Percentiles rank a stretch among this genome's conserved stretches.
Conservation (phyloP, 2,113 vertebrate species). For the Brienomyrus longianalis region DNA sequence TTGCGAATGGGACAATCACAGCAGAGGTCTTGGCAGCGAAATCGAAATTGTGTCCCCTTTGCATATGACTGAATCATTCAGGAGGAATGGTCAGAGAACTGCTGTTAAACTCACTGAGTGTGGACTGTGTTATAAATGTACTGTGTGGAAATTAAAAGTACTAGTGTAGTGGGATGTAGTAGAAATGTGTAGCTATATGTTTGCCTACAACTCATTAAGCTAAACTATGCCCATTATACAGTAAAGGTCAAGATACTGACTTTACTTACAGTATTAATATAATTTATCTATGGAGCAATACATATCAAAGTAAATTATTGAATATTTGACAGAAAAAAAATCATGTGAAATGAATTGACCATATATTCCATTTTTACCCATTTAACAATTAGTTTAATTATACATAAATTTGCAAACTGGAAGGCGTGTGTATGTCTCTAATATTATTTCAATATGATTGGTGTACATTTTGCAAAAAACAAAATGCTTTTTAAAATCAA, state of each 20-base stretch:
- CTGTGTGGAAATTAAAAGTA: not conserved
- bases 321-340: conserved; percentile 3
- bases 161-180: not conserved
- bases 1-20: not conserved
- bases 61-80: not conserved
- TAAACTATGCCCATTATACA: not conserved
- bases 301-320: not conserved
- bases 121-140: not conserved
- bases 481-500: conserved; percentile 25
- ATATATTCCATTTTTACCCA: conserved; percentile 34
- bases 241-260: not conserved
- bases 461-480: conserved; percentile 34
- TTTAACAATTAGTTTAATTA: conserved; percentile 44
- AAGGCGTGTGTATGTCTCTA: conserved; percentile 41
- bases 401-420: conserved; percentile 30
- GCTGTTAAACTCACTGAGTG: not conserved
- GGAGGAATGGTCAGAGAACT: not conserved
- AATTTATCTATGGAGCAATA: not conserved
- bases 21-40: not conserved
- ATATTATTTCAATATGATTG: conserved; percentile 50
- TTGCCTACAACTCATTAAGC: not conserved
- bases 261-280: not conserved
- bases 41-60: not conserved
- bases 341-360: conserved; percentile 17
- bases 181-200: not conserved